Evolutionary conservation across 2,113 vertebrate species (phyloP).

Genomic region (Pimephales promelas): DNA sequence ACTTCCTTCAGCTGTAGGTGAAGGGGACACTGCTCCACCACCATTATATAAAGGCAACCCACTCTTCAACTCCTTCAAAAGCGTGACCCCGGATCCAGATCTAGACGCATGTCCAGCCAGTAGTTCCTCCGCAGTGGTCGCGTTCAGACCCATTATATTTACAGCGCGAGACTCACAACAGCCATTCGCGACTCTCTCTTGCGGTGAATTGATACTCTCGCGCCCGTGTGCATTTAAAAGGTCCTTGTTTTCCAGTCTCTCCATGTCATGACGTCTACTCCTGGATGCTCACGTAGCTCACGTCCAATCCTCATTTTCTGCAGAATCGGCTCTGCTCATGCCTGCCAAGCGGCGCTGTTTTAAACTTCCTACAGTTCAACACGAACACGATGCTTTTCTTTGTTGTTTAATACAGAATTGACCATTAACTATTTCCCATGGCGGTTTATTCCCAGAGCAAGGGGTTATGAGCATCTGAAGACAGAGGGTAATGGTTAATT

Average conservation of each 20-base stretch:
- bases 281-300: constrained; percentile 76
- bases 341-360: constrained; percentile 57
- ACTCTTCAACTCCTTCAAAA: constrained; percentile 63
- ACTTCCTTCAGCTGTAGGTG: constrained; percentile 66
- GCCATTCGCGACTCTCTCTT: constrained; percentile 53
- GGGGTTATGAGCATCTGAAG: not conserved
- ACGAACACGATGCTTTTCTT: constrained; percentile 28
- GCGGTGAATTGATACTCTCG: constrained; percentile 44
- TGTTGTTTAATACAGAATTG: not conserved
- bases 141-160: constrained; percentile 73
- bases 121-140: constrained; percentile 67
- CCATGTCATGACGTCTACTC: constrained; percentile 77
- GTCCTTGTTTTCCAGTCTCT: constrained; percentile 73
- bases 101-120: constrained; percentile 68
- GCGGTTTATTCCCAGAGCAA: not conserved
- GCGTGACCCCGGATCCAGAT: constrained; percentile 62
- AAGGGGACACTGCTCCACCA: constrained; percentile 61
- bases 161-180: constrained; percentile 49
- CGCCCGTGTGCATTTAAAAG: constrained; percentile 65
- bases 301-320: constrained; percentile 78
- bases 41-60: constrained; percentile 65
- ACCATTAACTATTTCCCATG: not conserved
- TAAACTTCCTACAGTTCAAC: constrained; percentile 69
- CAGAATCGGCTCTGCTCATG: constrained; percentile 51
- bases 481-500: not conserved